A percentile compares a stretch with the other conserved stretches of the same genome.
phyloP scores from a whole-genome alignment of 2,888 invertebrate genomes.

The Meliscaeva auricollis region DNA sequence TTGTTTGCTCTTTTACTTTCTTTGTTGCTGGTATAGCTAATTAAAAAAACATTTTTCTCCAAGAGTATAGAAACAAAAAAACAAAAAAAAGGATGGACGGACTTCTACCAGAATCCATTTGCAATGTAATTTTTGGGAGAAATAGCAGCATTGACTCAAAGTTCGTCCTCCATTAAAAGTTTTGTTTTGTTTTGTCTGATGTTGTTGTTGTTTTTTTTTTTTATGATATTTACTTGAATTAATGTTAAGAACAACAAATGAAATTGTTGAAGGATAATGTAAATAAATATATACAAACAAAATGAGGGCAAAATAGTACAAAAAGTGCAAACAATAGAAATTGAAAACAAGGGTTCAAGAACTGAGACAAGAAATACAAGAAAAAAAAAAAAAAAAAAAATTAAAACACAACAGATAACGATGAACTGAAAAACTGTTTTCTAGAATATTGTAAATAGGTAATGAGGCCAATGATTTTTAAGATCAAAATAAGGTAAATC shows the following conservation, averaged over 20 bases:
- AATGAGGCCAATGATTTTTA: constrained; percentile 34
- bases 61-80: background rate
- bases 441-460: constrained; percentile 44
- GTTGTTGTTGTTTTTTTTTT: background rate
- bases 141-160: constrained; percentile 24
- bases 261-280: constrained; percentile 44
- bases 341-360: constrained; percentile 20
- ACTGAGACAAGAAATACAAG: too few relatives aligned
- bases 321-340: constrained; percentile 50
- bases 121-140: constrained; percentile 25
- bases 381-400: too few relatives aligned
- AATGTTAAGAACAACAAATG: constrained; percentile 33
- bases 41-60: constrained; percentile 35
- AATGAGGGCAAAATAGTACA: constrained; percentile 13
- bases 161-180: constrained; percentile 11
- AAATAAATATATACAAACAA: constrained; percentile 53
- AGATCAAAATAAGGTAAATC: too few relatives aligned
- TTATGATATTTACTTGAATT: constrained; percentile 26
- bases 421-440: constrained; percentile 1
- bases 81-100: background rate
- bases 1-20: constrained; percentile 1
- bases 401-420: constrained; percentile 12
- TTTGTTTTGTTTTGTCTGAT: constrained; percentile 15
- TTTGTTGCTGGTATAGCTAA: constrained; percentile 1
- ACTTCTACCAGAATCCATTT: constrained; percentile 29